Base-by-base conservation (phyloP, 2,888 invertebrate species). In the Odontothrips loti region DNA sequence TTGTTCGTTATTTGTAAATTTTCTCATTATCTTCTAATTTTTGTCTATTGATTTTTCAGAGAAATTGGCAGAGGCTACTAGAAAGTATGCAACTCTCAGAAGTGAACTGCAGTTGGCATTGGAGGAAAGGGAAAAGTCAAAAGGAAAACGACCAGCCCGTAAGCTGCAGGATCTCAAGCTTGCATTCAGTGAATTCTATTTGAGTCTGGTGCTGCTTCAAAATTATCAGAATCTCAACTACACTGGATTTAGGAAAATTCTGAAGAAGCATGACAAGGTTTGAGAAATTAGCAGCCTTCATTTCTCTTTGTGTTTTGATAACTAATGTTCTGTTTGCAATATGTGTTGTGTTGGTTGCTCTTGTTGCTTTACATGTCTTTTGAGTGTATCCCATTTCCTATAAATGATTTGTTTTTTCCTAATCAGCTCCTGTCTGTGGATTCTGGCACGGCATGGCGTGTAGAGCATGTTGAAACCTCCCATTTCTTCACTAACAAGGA, bases 211-310 rank as follows among this genome's bases (percentile, higher is more conserved):
- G 85, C 88, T 96, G 78, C 88, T 96, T 80, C 96, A 96, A 88
- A 96, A 96, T 87, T 95, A 95, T 87, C 95, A 96, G 87, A 95
- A 94, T 85, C 89, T 96, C 20, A 96, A 96, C 88, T 94, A 94
- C 85, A 96, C 95, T 9, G 96, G 96, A 1, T 96, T 96, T 87
- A 90, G 96, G 78, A 96, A 96, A 87, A 97, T 96, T 84, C 89
- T 96, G 79, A 96, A 96, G 87, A 96, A 96, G 87, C 96, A 96
- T 87, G 96, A 96, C 87, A 96, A 96, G 89, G 92, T 93, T 86
- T 83, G 84, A 43, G 6, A 43, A 43, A 84, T 78, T 34, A 27
- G 80, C 17, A 34, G 1, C 9, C 29, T 15, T 43, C 17, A 34
- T 47, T 80, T 3, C 10, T 51, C 6, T 34, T 47, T 43, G 63